phyloP scores from a whole-genome alignment of 2,113 vertebrate species.

The Hippocampus zosterae region DNA sequence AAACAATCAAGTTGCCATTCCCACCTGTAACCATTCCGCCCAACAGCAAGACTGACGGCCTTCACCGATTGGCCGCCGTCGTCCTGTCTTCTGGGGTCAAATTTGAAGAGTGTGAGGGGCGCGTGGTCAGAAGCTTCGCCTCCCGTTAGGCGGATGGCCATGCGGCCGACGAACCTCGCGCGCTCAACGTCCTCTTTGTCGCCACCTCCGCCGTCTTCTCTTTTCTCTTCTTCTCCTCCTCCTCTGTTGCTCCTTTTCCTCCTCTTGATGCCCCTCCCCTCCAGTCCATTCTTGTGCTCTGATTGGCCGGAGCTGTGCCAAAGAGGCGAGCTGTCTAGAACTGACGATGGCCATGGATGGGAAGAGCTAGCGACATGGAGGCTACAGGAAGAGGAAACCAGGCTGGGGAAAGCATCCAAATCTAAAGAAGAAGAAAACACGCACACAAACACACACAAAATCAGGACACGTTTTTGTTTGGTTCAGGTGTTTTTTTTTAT shows the following conservation, averaged over 20 bases:
- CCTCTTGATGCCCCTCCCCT: slow-evolving; percentile 9
- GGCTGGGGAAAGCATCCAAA: background rate
- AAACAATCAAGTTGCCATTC: no score
- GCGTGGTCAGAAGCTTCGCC: slow-evolving; percentile 7
- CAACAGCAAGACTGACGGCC: background rate
- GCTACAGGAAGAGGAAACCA: background rate
- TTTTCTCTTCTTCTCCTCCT: background rate
- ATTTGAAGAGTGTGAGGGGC: slow-evolving; percentile 22
- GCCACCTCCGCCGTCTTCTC: slow-evolving; percentile 11
- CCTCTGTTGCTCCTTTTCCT: slow-evolving; percentile 23
- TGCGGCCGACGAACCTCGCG: slow-evolving; percentile 45
- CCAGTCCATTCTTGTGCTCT: background rate
- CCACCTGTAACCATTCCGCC: slow-evolving; percentile 33
- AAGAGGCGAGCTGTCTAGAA: background rate
- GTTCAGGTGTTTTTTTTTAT: no score
- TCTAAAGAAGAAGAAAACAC: background rate
- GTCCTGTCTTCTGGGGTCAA: slow-evolving; percentile 25
- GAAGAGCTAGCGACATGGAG: background rate
- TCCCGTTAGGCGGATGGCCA: slow-evolving; percentile 33
- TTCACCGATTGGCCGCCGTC: slow-evolving; percentile 27
- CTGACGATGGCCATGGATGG: background rate
- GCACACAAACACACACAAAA: no score
- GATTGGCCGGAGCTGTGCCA: slow-evolving; percentile 24
- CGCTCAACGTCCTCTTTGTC: background rate
- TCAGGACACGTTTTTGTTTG: no score